phyloP scores from a whole-genome alignment of 2,113 vertebrate genomes.

The Microtus montanus region DNA sequence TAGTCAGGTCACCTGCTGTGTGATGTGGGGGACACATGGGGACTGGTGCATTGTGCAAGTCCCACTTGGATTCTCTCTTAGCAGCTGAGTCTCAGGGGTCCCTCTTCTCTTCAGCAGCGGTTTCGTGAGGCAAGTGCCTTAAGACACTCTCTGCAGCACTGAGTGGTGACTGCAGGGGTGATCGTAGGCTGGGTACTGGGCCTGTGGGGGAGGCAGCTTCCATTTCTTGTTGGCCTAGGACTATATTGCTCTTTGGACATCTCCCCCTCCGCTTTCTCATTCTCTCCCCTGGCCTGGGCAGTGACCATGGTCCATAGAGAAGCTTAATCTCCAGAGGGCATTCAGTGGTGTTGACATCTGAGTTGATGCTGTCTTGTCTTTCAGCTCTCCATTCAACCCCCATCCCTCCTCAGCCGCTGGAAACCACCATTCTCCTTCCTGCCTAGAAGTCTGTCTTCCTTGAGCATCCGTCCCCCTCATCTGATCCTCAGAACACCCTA shows the following conservation, averaged over 20 bases:
- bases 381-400: too few species aligned
- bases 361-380: not conserved
- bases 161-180: not conserved
- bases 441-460: not conserved
- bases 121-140: not conserved
- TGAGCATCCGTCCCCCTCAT: not conserved
- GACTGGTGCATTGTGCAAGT: not conserved
- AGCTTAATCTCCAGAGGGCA: not conserved
- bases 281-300: rapidly evolving
- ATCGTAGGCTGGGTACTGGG: not conserved
- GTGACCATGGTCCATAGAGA: not conserved
- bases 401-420: not conserved
- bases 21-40: not conserved
- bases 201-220: conserved; percentile 24
- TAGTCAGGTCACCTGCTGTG: not conserved
- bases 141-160: not conserved
- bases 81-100: not conserved
- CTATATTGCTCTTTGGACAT: not conserved
- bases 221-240: not conserved
- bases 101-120: not conserved
- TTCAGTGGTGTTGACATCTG: not conserved
- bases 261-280: rapidly evolving
- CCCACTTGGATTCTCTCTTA: not conserved
- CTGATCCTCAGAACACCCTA: not conserved
- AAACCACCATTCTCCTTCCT: not conserved